phyloP scores from a whole-genome alignment of 2,888 invertebrate genomes.

The Magallana nippona region DNA sequence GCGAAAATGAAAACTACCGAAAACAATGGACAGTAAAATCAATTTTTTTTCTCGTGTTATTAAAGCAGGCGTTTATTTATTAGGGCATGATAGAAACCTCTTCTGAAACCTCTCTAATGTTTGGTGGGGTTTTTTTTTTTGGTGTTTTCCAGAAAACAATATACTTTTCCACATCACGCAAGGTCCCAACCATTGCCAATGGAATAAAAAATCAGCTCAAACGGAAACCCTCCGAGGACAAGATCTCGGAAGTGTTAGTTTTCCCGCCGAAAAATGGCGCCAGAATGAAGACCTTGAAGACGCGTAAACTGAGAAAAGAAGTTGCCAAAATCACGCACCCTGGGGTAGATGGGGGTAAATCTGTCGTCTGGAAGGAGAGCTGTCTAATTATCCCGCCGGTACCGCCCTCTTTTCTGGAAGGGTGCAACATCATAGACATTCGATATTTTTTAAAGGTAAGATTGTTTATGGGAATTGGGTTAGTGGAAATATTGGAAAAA shows the following conservation, averaged over 20 bases:
- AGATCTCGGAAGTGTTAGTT: slow-evolving; percentile 6
- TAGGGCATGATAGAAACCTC: no score
- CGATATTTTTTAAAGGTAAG: slow-evolving; percentile 83
- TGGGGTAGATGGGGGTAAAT: slow-evolving; percentile 89
- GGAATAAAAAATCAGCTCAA: slow-evolving; percentile 11
- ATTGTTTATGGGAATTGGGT: no score
- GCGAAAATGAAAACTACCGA: no score
- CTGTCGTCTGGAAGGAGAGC: slow-evolving; percentile 93
- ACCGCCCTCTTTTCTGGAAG: slow-evolving; percentile 95
- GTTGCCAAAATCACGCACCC: slow-evolving; percentile 85
- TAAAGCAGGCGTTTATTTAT: no score
- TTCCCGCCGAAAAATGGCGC: not conserved
- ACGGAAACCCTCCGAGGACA: not conserved
- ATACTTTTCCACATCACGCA: slow-evolving; percentile 60
- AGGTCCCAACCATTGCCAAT: not conserved
- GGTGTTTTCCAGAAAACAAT: slow-evolving; percentile 52
- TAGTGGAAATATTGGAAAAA: no score
- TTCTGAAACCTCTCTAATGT: no score
- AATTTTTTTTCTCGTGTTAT: no score
- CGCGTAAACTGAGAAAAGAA: slow-evolving; percentile 52
- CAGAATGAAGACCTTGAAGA: slow-evolving; percentile 46
- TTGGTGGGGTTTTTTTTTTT: not conserved
- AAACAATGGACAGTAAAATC: no score
- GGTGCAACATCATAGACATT: slow-evolving; percentile 95
- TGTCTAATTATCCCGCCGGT: slow-evolving; percentile 94